Percentiles rank a stretch among this genome's conserved stretches.
These are phyloP conservation scores for Urocolius indicus DNA, from an alignment of 2,113 vertebrate species.

Conservation along the genomic window DNA sequence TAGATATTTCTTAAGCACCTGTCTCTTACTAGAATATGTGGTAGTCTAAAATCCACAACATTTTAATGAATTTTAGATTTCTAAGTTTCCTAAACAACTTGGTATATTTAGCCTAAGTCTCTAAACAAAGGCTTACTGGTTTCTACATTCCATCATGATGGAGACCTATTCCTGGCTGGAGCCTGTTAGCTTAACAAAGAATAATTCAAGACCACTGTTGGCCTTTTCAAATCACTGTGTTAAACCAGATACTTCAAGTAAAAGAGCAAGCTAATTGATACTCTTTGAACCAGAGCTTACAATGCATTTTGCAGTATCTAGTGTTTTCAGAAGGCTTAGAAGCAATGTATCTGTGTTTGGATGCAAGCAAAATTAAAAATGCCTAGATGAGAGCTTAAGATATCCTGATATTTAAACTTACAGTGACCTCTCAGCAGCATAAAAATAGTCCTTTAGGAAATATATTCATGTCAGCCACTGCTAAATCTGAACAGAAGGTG, in stretches of 20 bases:
- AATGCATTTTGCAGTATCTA: background rate
- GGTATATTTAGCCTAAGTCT: background rate
- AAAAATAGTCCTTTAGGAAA: constrained; percentile 47
- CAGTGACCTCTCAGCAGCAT: constrained; percentile 15
- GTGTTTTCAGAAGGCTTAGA: constrained; percentile 16
- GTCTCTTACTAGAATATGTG: background rate
- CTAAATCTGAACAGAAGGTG: constrained; percentile 39
- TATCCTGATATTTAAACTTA: constrained; percentile 50
- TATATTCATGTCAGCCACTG: constrained; percentile 18
- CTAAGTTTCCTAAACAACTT: background rate
- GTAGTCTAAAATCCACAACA: background rate
- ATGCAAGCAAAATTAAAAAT: constrained; percentile 41
- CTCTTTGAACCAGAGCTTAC: constrained; percentile 41
- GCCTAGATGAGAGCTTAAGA: background rate
- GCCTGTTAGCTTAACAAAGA: constrained; percentile 37
- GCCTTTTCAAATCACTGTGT: background rate
- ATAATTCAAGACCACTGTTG: constrained; percentile 20
- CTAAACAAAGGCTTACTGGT: background rate
- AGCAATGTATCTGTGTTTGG: background rate
- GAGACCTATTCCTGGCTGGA: constrained; percentile 11
- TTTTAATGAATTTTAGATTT: background rate
- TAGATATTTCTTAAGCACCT: background rate
- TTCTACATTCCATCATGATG: background rate
- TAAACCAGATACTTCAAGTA: constrained; percentile 44
- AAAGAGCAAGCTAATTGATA: constrained; percentile 51